Evolutionary conservation across 2,888 invertebrate species (phyloP).

Genomic region (Panzeria rudis): DNA sequence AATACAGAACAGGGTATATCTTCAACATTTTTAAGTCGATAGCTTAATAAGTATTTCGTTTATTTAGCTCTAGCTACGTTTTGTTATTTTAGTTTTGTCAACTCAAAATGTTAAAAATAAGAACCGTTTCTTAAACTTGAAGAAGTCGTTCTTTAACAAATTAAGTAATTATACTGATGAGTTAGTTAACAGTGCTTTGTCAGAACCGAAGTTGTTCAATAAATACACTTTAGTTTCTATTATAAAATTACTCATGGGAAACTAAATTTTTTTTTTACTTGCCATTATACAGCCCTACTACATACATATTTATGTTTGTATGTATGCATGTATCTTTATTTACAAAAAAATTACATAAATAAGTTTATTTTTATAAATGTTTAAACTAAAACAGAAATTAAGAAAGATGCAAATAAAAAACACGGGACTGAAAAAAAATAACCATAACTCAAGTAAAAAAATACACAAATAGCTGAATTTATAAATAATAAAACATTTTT

Average conservation of each 20-base stretch:
- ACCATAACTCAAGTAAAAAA: constrained; percentile 56
- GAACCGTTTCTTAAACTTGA: too few relatives aligned
- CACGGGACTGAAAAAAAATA: constrained; percentile 68
- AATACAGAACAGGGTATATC: too few relatives aligned
- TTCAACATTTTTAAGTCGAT: too few relatives aligned
- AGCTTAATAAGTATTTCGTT: background rate
- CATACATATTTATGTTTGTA: background rate
- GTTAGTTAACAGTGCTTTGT: background rate
- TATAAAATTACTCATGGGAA: background rate
- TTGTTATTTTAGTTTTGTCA: too few relatives aligned
- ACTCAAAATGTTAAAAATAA: too few relatives aligned
- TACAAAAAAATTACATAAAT: constrained; percentile 20
- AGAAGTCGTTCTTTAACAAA: too few relatives aligned
- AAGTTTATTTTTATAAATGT: constrained; percentile 63
- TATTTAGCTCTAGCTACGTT: too few relatives aligned
- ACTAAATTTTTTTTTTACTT: background rate
- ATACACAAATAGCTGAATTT: constrained; percentile 64
- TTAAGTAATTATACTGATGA: background rate
- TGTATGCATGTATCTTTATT: background rate
- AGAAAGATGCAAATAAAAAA: constrained; percentile 41
- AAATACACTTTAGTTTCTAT: background rate
- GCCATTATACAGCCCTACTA: too few relatives aligned
- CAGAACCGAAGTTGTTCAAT: background rate
- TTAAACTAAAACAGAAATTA: constrained; percentile 20
- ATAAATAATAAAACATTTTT: constrained; percentile 25